Evolutionary conservation across 2,113 vertebrate species (phyloP).

Genomic region (Aegithalos caudatus): DNA sequence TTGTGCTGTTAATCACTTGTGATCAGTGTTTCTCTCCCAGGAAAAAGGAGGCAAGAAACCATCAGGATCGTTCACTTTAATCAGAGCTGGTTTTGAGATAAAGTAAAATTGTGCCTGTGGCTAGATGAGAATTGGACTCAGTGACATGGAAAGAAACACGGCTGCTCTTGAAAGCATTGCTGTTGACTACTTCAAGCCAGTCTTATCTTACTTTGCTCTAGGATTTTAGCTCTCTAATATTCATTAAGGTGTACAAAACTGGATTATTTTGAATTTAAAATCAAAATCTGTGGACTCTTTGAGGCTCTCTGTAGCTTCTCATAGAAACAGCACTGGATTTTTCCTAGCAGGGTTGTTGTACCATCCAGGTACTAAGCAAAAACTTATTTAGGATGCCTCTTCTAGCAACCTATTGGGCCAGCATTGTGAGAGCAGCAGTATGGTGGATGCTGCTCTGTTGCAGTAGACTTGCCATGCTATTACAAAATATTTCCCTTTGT

Average conservation of each 20-base stretch:
- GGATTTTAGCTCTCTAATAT: background rate
- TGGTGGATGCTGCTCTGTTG: background rate
- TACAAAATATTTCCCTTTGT: background rate
- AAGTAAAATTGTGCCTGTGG: slow-evolving; percentile 36
- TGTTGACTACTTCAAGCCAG: slow-evolving; percentile 22
- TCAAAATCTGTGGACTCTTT: background rate
- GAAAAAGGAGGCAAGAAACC: slow-evolving; percentile 7
- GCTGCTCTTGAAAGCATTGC: slow-evolving; percentile 5
- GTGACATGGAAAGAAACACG: background rate
- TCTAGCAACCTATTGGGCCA: background rate
- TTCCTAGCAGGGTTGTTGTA: background rate
- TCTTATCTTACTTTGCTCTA: background rate
- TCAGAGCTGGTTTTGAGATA: slow-evolving; percentile 14
- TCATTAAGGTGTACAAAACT: background rate
- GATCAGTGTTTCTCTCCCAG: slow-evolving; percentile 16
- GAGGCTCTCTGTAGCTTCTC: background rate
- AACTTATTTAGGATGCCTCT: background rate
- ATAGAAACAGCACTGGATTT: background rate
- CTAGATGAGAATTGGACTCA: slow-evolving; percentile 24
- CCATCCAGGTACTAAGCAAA: background rate
- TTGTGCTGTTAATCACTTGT: slow-evolving; percentile 19
- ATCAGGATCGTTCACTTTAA: slow-evolving; percentile 25
- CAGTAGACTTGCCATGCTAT: background rate
- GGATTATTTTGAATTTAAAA: background rate
- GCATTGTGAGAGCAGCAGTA: background rate